phyloP scores from a whole-genome alignment of 2,888 invertebrate species.

The Macrophya alboannulata region DNA sequence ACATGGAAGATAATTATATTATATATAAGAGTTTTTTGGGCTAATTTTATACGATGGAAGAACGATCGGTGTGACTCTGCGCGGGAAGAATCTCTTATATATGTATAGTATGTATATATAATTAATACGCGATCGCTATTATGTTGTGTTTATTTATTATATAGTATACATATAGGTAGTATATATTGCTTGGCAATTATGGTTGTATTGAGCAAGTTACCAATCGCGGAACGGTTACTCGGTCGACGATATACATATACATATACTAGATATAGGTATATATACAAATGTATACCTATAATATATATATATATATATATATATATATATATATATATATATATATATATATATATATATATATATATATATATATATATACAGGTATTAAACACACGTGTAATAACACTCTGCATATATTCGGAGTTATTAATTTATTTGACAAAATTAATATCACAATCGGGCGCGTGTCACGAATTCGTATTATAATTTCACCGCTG shows the following conservation, averaged over 20 bases:
- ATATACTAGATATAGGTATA: neutral
- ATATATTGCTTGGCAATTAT: constrained; percentile 22
- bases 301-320: neutral
- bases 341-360: neutral
- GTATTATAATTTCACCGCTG: constrained; percentile 5
- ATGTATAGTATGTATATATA: neutral
- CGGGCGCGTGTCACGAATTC: constrained; percentile 7
- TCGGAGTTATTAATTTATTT: neutral
- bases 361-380: neutral
- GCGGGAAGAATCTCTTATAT: constrained; percentile 4
- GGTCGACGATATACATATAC: neutral
- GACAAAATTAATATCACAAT: constrained; percentile 48
- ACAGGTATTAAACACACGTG: neutral
- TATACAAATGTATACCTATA: too few relatives aligned
- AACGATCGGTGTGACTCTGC: constrained; percentile 44
- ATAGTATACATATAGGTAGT: too few relatives aligned
- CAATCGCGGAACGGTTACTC: constrained; percentile 4
- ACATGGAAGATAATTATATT: constrained; percentile 37
- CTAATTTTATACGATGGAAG: constrained; percentile 37
- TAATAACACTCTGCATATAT: neutral
- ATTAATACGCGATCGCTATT: neutral
- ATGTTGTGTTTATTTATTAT: constrained; percentile 14
- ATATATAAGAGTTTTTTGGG: constrained; percentile 31
- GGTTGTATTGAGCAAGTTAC: constrained; percentile 47
- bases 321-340: neutral